A percentile compares a stretch with the other conserved stretches of the same genome.
These are phyloP conservation scores for Lydus trimaculatus DNA, from an alignment of 2,888 invertebrate species.

Conservation along the genomic window DNA sequence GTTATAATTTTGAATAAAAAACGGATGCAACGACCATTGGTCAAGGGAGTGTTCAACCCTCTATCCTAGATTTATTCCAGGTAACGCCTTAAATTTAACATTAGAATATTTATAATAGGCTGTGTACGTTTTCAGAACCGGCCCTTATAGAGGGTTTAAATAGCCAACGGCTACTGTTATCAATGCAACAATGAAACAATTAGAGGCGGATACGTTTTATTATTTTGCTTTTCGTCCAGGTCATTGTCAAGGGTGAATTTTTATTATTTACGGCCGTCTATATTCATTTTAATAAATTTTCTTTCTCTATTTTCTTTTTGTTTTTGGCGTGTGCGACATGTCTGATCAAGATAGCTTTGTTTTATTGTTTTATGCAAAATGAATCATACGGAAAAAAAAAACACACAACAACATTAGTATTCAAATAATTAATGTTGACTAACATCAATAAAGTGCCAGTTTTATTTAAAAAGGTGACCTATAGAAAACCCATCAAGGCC, in stretches of 20 bases:
- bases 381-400: constrained; percentile 15
- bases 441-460: constrained; percentile 23
- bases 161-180: constrained; percentile 20
- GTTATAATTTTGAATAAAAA: too few species aligned
- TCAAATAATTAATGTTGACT: constrained; percentile 26
- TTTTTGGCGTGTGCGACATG: constrained; percentile 28
- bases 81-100: constrained; percentile 21
- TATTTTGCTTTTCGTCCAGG: background rate
- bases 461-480: constrained; percentile 40
- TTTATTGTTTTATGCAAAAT: constrained; percentile 25
- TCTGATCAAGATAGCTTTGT: constrained; percentile 24
- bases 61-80: constrained; percentile 20
- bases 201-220: background rate
- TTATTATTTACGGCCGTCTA: too few species aligned
- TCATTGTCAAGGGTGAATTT: constrained; percentile 4
- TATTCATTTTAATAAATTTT: too few species aligned
- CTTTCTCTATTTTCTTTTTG: background rate
- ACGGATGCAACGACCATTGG: constrained; percentile 18
- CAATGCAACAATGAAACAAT: background rate
- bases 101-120: constrained; percentile 18
- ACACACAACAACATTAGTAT: constrained; percentile 22
- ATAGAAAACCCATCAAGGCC: constrained; percentile 41
- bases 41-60: constrained; percentile 14
- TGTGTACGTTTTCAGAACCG: constrained; percentile 4
- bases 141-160: constrained; percentile 12